Percentiles rank a stretch among this genome's conserved stretches.
Evolutionary conservation across 2,797 vertebrate genomes (phyloP).

Genomic region (Acipenser oxyrinchus): DNA sequence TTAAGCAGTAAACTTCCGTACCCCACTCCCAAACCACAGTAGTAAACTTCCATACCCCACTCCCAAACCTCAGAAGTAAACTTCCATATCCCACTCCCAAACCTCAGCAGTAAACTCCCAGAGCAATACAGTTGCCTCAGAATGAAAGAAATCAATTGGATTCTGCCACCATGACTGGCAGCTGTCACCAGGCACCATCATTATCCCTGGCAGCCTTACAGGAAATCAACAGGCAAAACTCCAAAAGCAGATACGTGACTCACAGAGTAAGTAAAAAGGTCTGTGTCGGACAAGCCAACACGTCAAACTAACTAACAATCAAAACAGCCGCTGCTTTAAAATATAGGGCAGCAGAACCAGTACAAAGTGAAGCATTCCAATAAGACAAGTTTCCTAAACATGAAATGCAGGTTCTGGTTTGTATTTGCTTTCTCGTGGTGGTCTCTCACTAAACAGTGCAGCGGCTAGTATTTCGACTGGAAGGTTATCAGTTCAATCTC

Average conservation of each 20-base stretch:
- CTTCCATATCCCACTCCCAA: background rate
- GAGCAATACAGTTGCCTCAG: background rate
- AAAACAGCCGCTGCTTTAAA: background rate
- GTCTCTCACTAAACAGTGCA: conserved; percentile 4
- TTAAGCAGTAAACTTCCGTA: no score
- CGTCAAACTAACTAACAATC: background rate
- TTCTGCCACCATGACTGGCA: background rate
- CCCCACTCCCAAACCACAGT: no score
- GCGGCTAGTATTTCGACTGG: conserved; percentile 7
- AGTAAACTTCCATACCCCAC: no score
- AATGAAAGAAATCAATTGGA: background rate
- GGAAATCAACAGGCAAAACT: conserved; percentile 1
- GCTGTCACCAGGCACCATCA: conserved; percentile 10
- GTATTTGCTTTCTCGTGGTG: conserved; percentile 3
- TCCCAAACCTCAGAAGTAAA: no score
- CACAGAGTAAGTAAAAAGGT: background rate
- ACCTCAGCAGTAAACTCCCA: conserved; percentile 1
- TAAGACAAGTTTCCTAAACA: background rate
- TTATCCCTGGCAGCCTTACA: background rate
- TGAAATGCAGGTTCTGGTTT: background rate
- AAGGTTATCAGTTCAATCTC: background rate
- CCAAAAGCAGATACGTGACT: background rate
- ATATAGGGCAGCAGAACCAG: background rate
- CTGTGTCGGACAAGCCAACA: background rate
- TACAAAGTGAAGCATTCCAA: background rate